Evolutionary conservation across 2,888 invertebrate genomes (phyloP), one percentile per base, ranked within the genome.

Genomic region (Megastigmus dorsalis): DNA sequence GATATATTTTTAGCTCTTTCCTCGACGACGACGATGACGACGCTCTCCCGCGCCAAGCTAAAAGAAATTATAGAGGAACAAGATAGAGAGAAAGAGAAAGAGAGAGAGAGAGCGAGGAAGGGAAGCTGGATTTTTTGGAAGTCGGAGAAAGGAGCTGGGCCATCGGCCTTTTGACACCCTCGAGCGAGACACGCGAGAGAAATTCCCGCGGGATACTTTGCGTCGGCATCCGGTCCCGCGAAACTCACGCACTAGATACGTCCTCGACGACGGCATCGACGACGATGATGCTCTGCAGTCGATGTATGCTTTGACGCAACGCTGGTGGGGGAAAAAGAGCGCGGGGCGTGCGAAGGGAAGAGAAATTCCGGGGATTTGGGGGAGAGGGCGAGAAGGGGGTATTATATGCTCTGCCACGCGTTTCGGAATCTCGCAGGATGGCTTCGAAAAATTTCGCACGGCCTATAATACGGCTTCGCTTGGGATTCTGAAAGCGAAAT

Each of bases 1-100:
- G 72, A 55, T 76, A 75, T 80, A 77, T 80, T 79, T 78, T 74
- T 76, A 78, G 75, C 72, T 59, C 52, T 70, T 68, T 60, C 41
- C 62, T n/a, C n/a, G n/a, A n/a, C n/a, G n/a, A n/a, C n/a, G n/a
- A n/a, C n/a, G n/a, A n/a, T n/a, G n/a, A n/a, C n/a, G 57, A 9
- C 62, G n/a, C n/a, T n/a, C n/a, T n/a, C 30, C n/a, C 54, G 9
- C 20, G 30, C n/a, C n/a, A 15, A 2, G 26, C 20, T 5, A 3
- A n/a, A 30, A 23, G 54, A 55, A 50, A 71, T 23, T 10, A 4
- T 6, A 9, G 28, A 52, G 38, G 36, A 50, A 33, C 23, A 38
- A 26, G 6, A 28, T 28, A 28, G 26, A 15, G n/a, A 26, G 41
- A 15, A 38, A 48, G 41, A 38, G 36, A 26, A 41, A 30, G 26